phyloP scores from a whole-genome alignment of 1,140 invertebrate species.

The Lucilia sericata region DNA sequence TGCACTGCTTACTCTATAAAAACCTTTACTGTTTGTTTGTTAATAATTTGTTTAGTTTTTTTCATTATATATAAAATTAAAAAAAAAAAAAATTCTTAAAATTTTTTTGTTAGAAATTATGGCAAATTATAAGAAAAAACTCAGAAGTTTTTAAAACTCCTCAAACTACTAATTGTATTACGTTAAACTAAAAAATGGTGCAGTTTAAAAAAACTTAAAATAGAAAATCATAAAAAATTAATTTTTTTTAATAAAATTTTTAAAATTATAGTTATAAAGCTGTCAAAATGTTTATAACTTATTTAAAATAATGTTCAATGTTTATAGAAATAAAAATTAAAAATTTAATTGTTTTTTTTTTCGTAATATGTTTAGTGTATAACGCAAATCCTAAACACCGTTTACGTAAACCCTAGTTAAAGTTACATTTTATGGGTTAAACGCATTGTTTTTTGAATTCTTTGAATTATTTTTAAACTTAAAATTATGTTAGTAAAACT shows the following conservation, averaged over 20 bases:
- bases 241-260: neutral
- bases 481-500: neutral
- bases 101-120: constrained; percentile 7
- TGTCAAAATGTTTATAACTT: neutral
- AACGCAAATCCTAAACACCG: neutral
- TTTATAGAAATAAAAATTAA: no score
- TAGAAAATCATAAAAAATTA: neutral
- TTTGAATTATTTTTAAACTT: neutral
- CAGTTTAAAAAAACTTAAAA: constrained; percentile 23
- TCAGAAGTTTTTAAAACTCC: neutral
- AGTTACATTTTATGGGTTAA: neutral
- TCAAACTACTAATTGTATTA: neutral
- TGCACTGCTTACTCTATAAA: constrained; percentile 57
- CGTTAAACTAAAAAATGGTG: constrained; percentile 17
- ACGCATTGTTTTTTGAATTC: neutral
- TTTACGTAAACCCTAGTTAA: neutral
- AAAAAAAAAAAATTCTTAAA: neutral
- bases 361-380: neutral
- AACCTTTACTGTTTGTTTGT: constrained; percentile 21
- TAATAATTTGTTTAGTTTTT: neutral
- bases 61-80: constrained; percentile 12
- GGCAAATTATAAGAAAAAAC: constrained; percentile 9
- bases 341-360: neutral
- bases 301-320: neutral
- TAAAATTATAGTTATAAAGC: neutral